phyloP scores from a whole-genome alignment of 2,113 vertebrate genomes.

The Crypturellus undulatus region DNA sequence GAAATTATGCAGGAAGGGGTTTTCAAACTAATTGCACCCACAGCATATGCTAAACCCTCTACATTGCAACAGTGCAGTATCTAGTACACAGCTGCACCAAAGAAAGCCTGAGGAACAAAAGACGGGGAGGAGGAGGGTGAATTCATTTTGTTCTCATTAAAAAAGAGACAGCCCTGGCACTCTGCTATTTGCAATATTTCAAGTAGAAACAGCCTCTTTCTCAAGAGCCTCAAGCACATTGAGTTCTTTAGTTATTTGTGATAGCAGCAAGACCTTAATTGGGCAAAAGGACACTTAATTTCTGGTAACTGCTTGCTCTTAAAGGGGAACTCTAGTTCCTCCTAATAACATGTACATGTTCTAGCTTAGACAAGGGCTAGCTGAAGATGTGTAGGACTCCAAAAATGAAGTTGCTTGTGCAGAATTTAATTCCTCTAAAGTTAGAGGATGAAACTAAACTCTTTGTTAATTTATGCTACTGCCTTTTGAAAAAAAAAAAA shows the following conservation, averaged over 20 bases:
- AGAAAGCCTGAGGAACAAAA: conserved; percentile 4
- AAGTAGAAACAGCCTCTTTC: background rate
- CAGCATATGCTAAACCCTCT: conserved; percentile 13
- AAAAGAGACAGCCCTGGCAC: background rate
- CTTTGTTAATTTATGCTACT: background rate
- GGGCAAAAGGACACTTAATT: background rate
- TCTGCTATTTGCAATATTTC: background rate
- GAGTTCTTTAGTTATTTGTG: background rate
- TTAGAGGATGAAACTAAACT: background rate
- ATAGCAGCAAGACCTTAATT: background rate
- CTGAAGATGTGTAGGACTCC: background rate
- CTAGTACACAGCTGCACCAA: background rate
- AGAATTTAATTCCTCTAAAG: background rate
- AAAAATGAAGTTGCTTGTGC: background rate
- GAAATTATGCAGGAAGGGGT: conserved; percentile 38
- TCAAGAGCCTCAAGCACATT: background rate
- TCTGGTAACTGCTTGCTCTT: background rate
- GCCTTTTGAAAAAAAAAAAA: background rate
- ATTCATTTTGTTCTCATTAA: background rate
- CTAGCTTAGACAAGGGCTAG: background rate
- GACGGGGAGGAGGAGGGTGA: rapidly evolving
- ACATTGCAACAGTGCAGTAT: background rate
- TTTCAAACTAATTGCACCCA: conserved; percentile 25
- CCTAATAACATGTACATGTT: background rate
- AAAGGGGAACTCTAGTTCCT: background rate